Conservation (phyloP, 2,113 vertebrate genomes). For the Campylorhamphus procurvoides region DNA sequence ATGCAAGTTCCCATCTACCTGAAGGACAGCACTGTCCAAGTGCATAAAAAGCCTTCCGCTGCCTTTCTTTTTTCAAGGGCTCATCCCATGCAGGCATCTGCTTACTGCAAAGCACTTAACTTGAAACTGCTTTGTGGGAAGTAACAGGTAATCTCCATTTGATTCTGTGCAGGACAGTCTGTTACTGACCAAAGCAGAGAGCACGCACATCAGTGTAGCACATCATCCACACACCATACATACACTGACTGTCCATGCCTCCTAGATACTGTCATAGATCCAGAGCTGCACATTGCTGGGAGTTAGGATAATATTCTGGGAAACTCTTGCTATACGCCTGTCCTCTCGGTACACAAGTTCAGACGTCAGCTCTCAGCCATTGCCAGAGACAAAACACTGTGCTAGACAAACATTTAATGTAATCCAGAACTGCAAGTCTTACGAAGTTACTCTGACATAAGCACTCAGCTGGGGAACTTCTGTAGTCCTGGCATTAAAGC, state of each 20-base stretch:
- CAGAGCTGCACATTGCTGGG: neutral
- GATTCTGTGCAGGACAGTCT: neutral
- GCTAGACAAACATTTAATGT: neutral
- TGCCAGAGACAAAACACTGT: neutral
- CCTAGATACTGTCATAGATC: neutral
- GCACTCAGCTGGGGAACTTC: neutral
- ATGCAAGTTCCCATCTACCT: neutral
- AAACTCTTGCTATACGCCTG: neutral
- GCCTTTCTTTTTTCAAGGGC: neutral
- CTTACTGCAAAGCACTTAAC: neutral
- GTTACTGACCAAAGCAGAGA: neutral
- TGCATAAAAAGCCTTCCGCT: fast-evolving
- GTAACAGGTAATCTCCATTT: neutral
- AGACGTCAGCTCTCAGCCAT: neutral
- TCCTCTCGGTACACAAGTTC: neutral
- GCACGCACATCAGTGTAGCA: fast-evolving
- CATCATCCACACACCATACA: fast-evolving
- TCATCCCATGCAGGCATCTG: neutral
- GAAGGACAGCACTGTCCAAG: neutral
- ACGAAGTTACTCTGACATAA: neutral
- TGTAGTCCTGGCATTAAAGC: neutral
- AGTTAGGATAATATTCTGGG: neutral
- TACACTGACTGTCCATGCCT: neutral
- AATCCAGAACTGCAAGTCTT: neutral
- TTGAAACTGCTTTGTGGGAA: neutral